Evolutionary conservation across 2,888 invertebrate genomes (phyloP).

Genomic region (Pedicia rivosa): DNA sequence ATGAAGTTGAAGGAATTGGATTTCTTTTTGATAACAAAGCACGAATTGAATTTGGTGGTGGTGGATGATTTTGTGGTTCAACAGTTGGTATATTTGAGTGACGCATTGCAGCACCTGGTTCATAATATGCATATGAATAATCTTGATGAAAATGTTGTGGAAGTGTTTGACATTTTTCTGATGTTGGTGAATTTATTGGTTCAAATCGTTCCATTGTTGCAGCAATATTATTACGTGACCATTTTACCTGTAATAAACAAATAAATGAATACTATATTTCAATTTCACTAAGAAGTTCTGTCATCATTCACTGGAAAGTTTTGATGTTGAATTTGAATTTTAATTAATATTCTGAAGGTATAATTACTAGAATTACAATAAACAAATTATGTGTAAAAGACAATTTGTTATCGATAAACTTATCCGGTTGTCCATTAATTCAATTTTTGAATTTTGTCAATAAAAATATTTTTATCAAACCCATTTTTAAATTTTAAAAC

Average conservation of each 20-base stretch:
- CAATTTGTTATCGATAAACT: too few species aligned
- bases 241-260: constrained; percentile 30
- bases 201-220: constrained; percentile 49
- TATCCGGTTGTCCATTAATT: too few species aligned
- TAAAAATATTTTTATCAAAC: too few species aligned
- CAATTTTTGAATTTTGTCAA: too few species aligned
- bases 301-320: neutral
- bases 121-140: constrained; percentile 74
- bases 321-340: neutral
- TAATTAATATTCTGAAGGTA: too few species aligned
- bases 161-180: constrained; percentile 7
- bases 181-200: constrained; percentile 22
- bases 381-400: neutral
- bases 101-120: constrained; percentile 44
- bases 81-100: constrained; percentile 48
- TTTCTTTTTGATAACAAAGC: constrained; percentile 27
- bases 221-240: constrained; percentile 46
- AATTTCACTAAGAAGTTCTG: neutral
- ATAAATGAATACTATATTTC: constrained; percentile 17
- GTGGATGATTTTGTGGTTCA: constrained; percentile 18
- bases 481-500: too few species aligned
- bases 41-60: constrained; percentile 28
- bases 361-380: neutral
- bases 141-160: constrained; percentile 32
- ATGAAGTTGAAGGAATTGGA: constrained; percentile 16